Percentiles rank a stretch among this genome's conserved stretches.
Evolutionary conservation across 2,888 invertebrate species (phyloP).

Genomic region (Drosophila niveifrons): DNA sequence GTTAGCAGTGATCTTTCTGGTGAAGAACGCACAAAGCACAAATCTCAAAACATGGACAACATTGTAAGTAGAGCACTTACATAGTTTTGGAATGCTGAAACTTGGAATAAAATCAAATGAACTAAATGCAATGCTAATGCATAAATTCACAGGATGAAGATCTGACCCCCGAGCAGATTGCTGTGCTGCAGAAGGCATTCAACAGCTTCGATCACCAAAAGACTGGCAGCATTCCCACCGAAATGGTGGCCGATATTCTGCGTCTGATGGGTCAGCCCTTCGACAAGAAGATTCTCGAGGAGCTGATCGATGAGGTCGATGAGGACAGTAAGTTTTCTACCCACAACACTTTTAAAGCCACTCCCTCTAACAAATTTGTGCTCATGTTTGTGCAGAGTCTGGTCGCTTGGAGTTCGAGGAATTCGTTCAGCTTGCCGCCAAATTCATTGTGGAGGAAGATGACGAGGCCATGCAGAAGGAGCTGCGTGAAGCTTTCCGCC

Average conservation of each 20-base stretch:
- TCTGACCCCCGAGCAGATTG: constrained; percentile 95
- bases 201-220: constrained; percentile 98
- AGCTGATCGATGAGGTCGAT: constrained; percentile 98
- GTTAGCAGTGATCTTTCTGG: constrained; percentile 76
- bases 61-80: constrained; percentile 72
- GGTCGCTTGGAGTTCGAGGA: constrained; percentile 98
- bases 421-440: constrained; percentile 97
- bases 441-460: constrained; percentile 99
- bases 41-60: constrained; percentile 65
- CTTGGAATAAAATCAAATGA: neutral
- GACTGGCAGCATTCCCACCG: constrained; percentile 96
- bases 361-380: neutral
- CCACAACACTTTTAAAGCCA: no score
- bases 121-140: neutral
- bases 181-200: constrained; percentile 97
- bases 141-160: constrained; percentile 91
- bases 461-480: constrained; percentile 99
- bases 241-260: constrained; percentile 97
- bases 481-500: constrained; percentile 98
- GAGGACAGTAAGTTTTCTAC: constrained; percentile 93
- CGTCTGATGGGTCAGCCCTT: constrained; percentile 99
- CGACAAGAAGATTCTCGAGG: constrained; percentile 97
- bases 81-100: no score
- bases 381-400: constrained; percentile 89
- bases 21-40: constrained; percentile 61